These are phyloP conservation scores for Amblyjoppa proteus DNA, from an alignment of 2,888 invertebrate genomes.

Conservation along the genomic window DNA sequence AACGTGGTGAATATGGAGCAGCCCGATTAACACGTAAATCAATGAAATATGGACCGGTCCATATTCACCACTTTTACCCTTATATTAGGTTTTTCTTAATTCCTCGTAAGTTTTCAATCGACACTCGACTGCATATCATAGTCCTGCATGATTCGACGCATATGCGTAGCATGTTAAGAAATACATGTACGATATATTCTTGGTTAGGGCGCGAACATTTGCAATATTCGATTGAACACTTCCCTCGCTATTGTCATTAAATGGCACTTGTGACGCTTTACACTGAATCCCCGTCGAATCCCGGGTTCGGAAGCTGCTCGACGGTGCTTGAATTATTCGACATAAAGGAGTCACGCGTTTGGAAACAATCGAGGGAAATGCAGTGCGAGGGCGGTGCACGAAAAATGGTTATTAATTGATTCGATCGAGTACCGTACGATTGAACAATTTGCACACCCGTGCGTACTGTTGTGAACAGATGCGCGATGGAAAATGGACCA, in stretches of 20 bases:
- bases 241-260: background rate
- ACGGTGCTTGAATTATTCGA: slow-evolving; percentile 29
- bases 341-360: slow-evolving; percentile 14
- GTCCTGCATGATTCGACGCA: no score
- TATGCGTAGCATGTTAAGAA: no score
- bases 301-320: background rate
- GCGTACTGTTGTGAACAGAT: background rate
- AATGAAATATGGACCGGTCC: no score
- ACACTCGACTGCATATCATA: no score
- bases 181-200: background rate
- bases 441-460: background rate
- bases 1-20: no score
- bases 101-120: no score
- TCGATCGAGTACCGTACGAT: slow-evolving; percentile 2
- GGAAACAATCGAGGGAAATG: slow-evolving; percentile 12
- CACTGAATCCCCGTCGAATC: background rate
- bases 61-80: no score
- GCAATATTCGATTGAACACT: background rate
- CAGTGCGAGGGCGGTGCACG: background rate
- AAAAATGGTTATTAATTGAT: slow-evolving; percentile 15
- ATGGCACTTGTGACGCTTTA: background rate
- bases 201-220: background rate
- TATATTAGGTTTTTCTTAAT: no score
- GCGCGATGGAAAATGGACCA: background rate
- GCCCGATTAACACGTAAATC: no score